These are phyloP conservation scores for Trachemys scripta DNA, from an alignment of 2,113 vertebrate species.

Conservation along the genomic window DNA sequence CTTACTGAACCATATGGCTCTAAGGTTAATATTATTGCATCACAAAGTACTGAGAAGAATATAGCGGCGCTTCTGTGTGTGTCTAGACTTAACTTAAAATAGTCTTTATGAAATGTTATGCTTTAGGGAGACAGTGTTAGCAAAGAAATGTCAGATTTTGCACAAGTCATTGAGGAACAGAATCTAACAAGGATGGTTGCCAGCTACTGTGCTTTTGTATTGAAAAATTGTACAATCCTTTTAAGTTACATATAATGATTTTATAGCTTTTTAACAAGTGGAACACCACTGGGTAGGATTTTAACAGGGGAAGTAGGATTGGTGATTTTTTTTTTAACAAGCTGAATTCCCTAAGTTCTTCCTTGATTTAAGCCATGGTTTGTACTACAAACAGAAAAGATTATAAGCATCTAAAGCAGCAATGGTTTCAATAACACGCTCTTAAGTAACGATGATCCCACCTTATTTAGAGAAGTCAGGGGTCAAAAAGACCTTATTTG, in stretches of 20 bases:
- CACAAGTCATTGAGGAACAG: background rate
- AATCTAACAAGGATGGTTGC: conserved; percentile 65
- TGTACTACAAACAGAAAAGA: conserved; percentile 69
- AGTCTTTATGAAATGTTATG: conserved; percentile 53
- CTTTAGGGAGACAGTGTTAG: conserved; percentile 49
- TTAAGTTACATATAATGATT: conserved; percentile 73
- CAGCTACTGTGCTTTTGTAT: conserved; percentile 49
- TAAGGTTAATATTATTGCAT: background rate
- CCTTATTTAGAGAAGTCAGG: conserved; percentile 81
- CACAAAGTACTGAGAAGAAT: background rate
- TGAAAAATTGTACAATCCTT: conserved; percentile 61
- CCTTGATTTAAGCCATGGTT: conserved; percentile 62
- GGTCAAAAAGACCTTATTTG: conserved; percentile 84
- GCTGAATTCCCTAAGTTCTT: conserved; percentile 70
- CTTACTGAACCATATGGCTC: background rate
- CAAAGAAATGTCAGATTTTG: conserved; percentile 66
- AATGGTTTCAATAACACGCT: conserved; percentile 76
- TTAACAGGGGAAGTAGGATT: conserved; percentile 58
- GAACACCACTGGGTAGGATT: conserved; percentile 50
- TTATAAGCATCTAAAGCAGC: conserved; percentile 62
- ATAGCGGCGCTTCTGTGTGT: fast-evolving
- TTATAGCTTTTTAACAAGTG: conserved; percentile 72
- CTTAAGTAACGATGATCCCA: conserved; percentile 82
- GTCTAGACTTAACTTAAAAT: conserved; percentile 47
- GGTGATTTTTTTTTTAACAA: conserved; percentile 70